Percentiles rank a stretch among this genome's conserved stretches.
phyloP scores from a whole-genome alignment of 2,113 vertebrate species.

The Lasiurus cinereus region DNA sequence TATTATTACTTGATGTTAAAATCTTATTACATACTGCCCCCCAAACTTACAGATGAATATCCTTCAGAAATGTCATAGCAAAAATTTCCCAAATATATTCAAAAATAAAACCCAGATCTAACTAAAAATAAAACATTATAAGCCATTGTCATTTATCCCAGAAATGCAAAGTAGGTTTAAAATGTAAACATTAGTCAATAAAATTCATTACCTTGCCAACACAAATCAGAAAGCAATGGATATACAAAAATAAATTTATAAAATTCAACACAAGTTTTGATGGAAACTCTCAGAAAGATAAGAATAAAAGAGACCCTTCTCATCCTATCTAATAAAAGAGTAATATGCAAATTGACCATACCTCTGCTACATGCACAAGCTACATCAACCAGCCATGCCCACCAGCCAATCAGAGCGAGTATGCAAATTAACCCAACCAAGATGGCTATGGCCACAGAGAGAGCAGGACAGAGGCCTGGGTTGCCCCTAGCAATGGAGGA shows the following conservation, averaged over 20 bases:
- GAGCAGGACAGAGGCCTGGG: too few relatives aligned
- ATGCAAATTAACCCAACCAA: too few relatives aligned
- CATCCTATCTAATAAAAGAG: too few relatives aligned
- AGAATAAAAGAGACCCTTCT: not conserved
- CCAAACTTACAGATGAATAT: not conserved
- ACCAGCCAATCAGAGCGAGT: too few relatives aligned
- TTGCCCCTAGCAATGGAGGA: too few relatives aligned
- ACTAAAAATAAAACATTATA: not conserved
- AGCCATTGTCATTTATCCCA: not conserved
- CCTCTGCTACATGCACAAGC: too few relatives aligned
- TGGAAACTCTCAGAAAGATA: not conserved
- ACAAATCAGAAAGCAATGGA: not conserved
- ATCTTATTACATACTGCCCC: not conserved
- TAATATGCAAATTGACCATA: too few relatives aligned
- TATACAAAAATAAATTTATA: not conserved
- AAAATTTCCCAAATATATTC: not conserved
- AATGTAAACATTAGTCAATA: not conserved
- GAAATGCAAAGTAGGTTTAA: not conserved
- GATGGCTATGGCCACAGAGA: too few relatives aligned
- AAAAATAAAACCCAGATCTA: not conserved
- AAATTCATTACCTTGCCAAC: not conserved
- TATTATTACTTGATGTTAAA: constrained; percentile 1
- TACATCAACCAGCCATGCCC: too few relatives aligned
- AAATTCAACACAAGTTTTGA: not conserved
- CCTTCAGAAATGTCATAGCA: not conserved